phyloP scores from a whole-genome alignment of 2,797 vertebrate species.

The Coendou prehensilis region DNA sequence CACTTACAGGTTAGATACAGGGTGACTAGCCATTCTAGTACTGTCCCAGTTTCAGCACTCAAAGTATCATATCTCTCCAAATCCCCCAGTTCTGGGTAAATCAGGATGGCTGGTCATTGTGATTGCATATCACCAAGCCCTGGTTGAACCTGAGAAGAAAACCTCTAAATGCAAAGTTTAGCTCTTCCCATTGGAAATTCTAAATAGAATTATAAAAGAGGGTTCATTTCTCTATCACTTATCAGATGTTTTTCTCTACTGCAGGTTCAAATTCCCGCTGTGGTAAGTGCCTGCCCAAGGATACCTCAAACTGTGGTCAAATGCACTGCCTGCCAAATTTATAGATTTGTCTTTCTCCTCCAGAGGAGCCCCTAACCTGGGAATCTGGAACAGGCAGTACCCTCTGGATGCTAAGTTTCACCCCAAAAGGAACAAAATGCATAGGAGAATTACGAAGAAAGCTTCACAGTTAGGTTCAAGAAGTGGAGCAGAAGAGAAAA shows the following conservation, averaged over 20 bases:
- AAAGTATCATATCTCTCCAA: not conserved
- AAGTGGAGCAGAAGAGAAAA: constrained; percentile 45
- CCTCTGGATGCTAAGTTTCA: constrained; percentile 28
- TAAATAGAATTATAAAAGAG: constrained; percentile 40
- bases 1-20: not conserved
- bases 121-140: not conserved
- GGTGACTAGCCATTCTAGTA: constrained; percentile 8
- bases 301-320: constrained; percentile 35
- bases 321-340: not conserved
- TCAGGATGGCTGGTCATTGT: not conserved
- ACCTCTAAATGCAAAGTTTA: not conserved
- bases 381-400: constrained; percentile 15
- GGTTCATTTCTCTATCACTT: constrained; percentile 36
- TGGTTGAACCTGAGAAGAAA: constrained; percentile 15
- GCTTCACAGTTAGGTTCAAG: constrained; percentile 22
- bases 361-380: constrained; percentile 32
- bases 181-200: constrained; percentile 44
- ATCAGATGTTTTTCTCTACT: constrained; percentile 9
- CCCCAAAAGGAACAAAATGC: constrained; percentile 25
- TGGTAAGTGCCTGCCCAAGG: not conserved
- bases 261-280: constrained; percentile 3
- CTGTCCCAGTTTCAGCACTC: constrained; percentile 28
- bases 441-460: constrained; percentile 49
- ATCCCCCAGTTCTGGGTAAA: constrained; percentile 28
- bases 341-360: constrained; percentile 55